Base-by-base conservation (phyloP, 2,797 vertebrate species). In the Neostethus bicornis region DNA sequence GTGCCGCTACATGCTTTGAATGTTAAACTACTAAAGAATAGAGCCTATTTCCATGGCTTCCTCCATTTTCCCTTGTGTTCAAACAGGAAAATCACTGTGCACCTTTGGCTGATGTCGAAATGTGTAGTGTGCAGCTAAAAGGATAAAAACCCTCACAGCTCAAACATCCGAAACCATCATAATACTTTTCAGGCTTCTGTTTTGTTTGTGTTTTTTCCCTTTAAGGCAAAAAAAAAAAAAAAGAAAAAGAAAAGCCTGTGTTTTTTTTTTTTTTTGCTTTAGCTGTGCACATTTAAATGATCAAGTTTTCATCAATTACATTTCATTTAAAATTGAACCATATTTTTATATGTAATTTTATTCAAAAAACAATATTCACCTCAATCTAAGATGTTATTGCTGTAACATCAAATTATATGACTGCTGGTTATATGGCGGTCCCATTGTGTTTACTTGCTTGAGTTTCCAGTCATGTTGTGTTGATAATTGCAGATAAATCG, bases 401-500 rank as follows among this genome's bases (percentile, higher is more conserved):
- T 26, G 20, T 63, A 52, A 51, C 43, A 48, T 44, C 46, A 42
- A 47, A 53, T 75, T 43, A 62, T 58, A 75, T 67, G 55, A 16
- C 44, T 39, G 29, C 53, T 43, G 14, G 38, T 42, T n/a, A 44
- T 50, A 76, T 73, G 28, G 50, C 25, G 17, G 52, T 44, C 44
- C 25, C 54, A 50, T 75, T 80, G 47, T 58, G 60, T 65, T 48
- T 32, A 67, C 46, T 67, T 80, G 61, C 77, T 88, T 83, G 69
- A 73, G 60, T 32, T 49, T 52, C 49, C 23, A 25, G 25, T 62
- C 25, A 19, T 51, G 58, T 53, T 42, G 69, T 79, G 79, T 72
- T 81, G 77, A 87, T 88, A 90, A 89, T 86, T 74, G 80, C 46
- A 80, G 76, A 86, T 80, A 83, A 81, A 80, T 74, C 75, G 69